A percentile compares a stretch with the other conserved stretches of the same genome.
phyloP scores from a whole-genome alignment of 2,113 vertebrate genomes.

The Stegostoma tigrinum region DNA sequence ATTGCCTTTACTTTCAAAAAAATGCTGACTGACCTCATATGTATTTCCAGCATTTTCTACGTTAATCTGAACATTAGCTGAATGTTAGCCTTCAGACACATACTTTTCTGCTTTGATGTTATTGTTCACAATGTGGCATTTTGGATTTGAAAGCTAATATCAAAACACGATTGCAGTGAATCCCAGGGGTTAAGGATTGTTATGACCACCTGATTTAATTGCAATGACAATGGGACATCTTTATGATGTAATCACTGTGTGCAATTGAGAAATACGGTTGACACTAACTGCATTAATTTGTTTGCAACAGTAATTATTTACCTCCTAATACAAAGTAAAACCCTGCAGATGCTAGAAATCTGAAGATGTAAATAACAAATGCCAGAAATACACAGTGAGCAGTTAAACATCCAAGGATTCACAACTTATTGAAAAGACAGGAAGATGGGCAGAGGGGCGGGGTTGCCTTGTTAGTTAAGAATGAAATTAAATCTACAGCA shows the following conservation, averaged over 20 bases:
- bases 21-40: not conserved
- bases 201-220: not conserved
- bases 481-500: no score
- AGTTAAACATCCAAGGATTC: no score
- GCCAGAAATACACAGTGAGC: not conserved
- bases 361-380: not conserved
- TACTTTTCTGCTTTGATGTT: not conserved
- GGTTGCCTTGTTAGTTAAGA: no score
- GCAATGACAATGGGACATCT: not conserved
- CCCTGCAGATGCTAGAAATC: not conserved
- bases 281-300: not conserved
- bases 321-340: not conserved
- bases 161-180: not conserved
- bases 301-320: not conserved
- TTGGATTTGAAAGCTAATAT: not conserved
- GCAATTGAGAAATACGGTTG: not conserved
- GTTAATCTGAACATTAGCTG: not conserved
- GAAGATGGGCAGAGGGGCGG: no score
- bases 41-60: not conserved
- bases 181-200: not conserved
- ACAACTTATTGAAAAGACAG: no score
- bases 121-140: not conserved
- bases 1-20: not conserved
- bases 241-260: constrained; percentile 18
- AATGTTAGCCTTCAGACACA: not conserved